Percentiles rank a stretch among this genome's conserved stretches.
Conservation (phyloP, 23 tunicate genomes). For the Styela plicata region DNA sequence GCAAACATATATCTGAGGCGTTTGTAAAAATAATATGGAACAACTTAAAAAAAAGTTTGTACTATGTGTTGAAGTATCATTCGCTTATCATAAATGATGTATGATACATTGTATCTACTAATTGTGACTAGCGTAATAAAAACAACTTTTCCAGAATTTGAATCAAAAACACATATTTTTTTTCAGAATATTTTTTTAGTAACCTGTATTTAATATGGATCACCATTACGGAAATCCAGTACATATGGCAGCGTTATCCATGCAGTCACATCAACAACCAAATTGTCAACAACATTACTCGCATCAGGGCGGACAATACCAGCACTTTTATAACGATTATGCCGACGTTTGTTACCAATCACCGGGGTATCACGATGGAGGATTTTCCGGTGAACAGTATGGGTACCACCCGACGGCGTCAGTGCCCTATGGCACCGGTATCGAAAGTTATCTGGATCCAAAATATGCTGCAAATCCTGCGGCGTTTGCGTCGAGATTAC, state of each 20-base stretch:
- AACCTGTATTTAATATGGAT: background rate
- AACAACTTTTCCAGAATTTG: no score
- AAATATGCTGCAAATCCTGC: constrained; percentile 78
- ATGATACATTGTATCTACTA: no score
- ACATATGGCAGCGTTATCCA: constrained; percentile 19
- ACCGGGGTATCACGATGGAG: constrained; percentile 32
- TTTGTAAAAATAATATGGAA: no score
- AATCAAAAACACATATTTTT: no score
- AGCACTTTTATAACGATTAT: constrained; percentile 11
- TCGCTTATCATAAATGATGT: no score
- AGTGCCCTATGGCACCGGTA: constrained; percentile 58
- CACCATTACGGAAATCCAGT: constrained; percentile 7
- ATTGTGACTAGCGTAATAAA: no score
- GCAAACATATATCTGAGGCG: no score
- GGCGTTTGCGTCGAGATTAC: constrained; percentile 74
- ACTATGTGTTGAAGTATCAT: no score
- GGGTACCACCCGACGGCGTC: constrained; percentile 36
- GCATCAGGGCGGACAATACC: constrained; percentile 1
- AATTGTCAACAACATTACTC: constrained; percentile 11
- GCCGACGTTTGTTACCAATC: constrained; percentile 45
- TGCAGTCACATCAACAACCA: constrained; percentile 28
- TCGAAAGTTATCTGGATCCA: constrained; percentile 87
- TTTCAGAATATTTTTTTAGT: no score
- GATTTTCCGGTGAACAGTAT: constrained; percentile 26
- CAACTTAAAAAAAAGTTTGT: no score